Evolutionary conservation across 2,888 invertebrate genomes (phyloP).

Genomic region (Sinelater perroti): DNA sequence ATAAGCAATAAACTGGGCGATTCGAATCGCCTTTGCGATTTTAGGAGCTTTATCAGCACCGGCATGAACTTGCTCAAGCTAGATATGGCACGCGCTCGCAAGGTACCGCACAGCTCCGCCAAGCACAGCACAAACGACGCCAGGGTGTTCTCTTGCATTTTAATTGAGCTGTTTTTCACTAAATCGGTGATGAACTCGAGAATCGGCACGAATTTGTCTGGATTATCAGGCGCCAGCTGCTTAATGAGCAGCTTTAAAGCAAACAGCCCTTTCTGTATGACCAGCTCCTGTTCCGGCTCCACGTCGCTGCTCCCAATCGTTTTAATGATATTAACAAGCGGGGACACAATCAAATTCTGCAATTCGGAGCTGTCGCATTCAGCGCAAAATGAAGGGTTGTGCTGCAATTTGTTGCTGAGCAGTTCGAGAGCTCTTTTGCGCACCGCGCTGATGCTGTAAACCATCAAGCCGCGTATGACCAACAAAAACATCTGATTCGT

Average conservation of each 20-base stretch:
- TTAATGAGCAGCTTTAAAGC: constrained; percentile 85
- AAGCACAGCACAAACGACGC: constrained; percentile 80
- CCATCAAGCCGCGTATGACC: constrained; percentile 77
- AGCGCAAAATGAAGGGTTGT: constrained; percentile 69
- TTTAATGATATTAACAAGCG: constrained; percentile 69
- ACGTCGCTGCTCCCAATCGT: constrained; percentile 60
- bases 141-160: constrained; percentile 68
- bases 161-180: constrained; percentile 61
- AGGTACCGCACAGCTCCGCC: constrained; percentile 78
- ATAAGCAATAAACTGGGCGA: constrained; percentile 71
- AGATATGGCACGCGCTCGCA: constrained; percentile 79
- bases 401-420: constrained; percentile 81
- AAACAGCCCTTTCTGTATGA: constrained; percentile 84
- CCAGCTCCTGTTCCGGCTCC: constrained; percentile 70
- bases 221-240: constrained; percentile 72
- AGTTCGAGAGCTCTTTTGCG: constrained; percentile 86
- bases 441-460: constrained; percentile 75
- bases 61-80: constrained; percentile 84
- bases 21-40: constrained; percentile 67
- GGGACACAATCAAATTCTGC: constrained; percentile 67
- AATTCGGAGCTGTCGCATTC: constrained; percentile 62
- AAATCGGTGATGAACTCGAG: constrained; percentile 73
- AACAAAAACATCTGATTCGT: constrained; percentile 82
- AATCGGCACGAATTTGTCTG: constrained; percentile 75
- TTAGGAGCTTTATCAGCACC: constrained; percentile 71